Evolutionary conservation across 2,797 vertebrate species (phyloP).

Genomic region (Crenuchus spilurus): DNA sequence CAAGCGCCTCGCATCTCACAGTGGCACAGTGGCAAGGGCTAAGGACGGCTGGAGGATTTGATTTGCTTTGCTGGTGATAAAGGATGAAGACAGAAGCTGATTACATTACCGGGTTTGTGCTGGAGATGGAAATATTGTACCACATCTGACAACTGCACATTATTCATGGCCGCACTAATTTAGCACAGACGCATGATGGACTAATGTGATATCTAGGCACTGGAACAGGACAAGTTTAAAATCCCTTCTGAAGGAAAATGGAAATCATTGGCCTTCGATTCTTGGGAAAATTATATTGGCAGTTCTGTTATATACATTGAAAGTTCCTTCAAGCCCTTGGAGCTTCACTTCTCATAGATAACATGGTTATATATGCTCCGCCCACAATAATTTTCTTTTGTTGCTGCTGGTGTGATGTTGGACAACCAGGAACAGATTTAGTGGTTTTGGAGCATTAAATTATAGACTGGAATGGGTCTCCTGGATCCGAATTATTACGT

Average conservation of each 20-base stretch:
- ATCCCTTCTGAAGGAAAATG: background rate
- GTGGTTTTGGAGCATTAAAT: no score
- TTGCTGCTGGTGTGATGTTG: no score
- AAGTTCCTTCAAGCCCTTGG: background rate
- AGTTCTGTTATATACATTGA: background rate
- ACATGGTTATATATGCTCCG: no score
- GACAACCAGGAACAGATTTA: no score
- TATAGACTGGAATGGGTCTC: no score
- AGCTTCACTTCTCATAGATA: background rate
- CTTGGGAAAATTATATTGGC: background rate
- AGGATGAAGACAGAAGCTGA: slow-evolving; percentile 15
- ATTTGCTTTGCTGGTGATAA: slow-evolving; percentile 35
- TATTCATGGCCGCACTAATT: slow-evolving; percentile 5
- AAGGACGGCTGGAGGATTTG: slow-evolving; percentile 22
- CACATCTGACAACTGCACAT: slow-evolving; percentile 2
- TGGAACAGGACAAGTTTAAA: background rate
- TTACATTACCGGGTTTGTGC: background rate
- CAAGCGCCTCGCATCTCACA: slow-evolving; percentile 21
- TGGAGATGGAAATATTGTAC: slow-evolving; percentile 10
- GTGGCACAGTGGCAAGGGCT: slow-evolving; percentile 18
- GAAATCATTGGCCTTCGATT: background rate
- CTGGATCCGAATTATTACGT: no score
- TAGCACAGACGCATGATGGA: background rate
- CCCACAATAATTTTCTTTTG: no score
- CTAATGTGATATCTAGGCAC: background rate